These are phyloP conservation scores for Hirtodrosophila alboralis DNA, from an alignment of 2,888 invertebrate species.

Conservation along the genomic window DNA sequence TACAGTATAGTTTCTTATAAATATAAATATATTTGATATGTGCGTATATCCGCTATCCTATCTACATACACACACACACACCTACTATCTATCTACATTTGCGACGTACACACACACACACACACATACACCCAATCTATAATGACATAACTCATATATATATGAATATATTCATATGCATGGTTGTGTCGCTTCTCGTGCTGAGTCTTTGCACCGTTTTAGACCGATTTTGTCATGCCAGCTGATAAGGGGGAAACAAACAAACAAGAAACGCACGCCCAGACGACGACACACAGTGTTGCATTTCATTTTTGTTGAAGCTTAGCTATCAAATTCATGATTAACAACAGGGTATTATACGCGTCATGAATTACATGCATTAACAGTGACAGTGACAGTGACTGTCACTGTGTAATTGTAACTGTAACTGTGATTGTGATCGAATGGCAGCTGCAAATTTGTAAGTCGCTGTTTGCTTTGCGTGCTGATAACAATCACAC, in stretches of 20 bases:
- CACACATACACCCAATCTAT: conserved; percentile 36
- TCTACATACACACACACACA: neutral
- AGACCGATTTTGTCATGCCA: conserved; percentile 51
- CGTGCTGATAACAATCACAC: conserved; percentile 58
- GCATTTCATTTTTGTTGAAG: conserved; percentile 13
- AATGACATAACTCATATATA: conserved; percentile 55
- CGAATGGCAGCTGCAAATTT: conserved; percentile 37
- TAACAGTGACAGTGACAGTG: conserved; percentile 26
- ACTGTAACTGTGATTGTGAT: conserved; percentile 10
- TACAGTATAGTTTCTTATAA: too few species aligned
- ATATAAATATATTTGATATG: too few species aligned
- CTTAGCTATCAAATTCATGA: too few species aligned
- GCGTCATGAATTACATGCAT: too few species aligned
- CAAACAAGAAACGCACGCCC: neutral
- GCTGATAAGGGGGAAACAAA: conserved; percentile 14
- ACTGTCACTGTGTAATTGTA: conserved; percentile 46
- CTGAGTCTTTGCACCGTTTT: conserved; percentile 40
- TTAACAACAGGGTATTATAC: too few species aligned
- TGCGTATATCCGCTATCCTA: conserved; percentile 28
- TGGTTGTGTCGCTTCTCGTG: conserved; percentile 37
- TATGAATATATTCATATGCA: conserved; percentile 27
- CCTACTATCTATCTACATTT: conserved; percentile 15
- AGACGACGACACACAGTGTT: conserved; percentile 25
- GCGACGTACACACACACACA: neutral
- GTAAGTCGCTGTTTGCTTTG: conserved; percentile 21